Base-by-base conservation (phyloP, 2,888 invertebrate genomes). In the Cheilosia impressa region DNA sequence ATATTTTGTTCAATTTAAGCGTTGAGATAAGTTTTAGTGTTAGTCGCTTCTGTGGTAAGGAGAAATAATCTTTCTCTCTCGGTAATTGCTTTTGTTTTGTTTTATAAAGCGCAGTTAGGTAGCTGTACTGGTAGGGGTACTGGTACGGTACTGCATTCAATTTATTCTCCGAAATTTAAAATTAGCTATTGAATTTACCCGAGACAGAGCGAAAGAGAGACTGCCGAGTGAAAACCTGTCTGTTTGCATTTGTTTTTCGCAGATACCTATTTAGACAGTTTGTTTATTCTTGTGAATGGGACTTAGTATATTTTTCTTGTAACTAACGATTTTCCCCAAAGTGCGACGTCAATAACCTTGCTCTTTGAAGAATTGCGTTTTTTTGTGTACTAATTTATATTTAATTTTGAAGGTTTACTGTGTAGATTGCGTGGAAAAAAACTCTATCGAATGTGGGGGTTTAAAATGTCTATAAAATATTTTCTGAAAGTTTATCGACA, bases 291-390 rank as follows among this genome's bases (percentile, higher is more conserved):
- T 34, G 27, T 58, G 71, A 78, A 65, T 79, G 71, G 71, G 65
- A 43, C 52, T 65, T 57, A 63, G 63, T 75, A 41, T 38, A 41
- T 27, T 27, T 7, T 27, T 27, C 6, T 27, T 27, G 27, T 27
- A 27, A 60, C 47, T 17, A 41, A 24, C 19, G 27, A 27, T 52
- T 52, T 57, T 43, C 43, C 38, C 31, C 52, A 13, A 62, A 55
- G 10, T 50, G 15, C 73, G 62, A 65, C 73, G 73, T 55, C 66
- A 73, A 81, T 38, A 69, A 55, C 76, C 81, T 76, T 81, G 81
- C 58, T 72, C 65, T 71, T 72, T 72, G 65, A 62, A 27, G n/a
- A 69, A 62, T 31, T 27, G 2, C 15, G 17, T 0, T 52, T 17
- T 47, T 13, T 19, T 38, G 17, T 43, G 17, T 9, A 13, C 34